Evolutionary conservation across 2,888 invertebrate genomes (phyloP), one percentile per base, ranked within the genome.

Genomic region (Elysia crispata): DNA sequence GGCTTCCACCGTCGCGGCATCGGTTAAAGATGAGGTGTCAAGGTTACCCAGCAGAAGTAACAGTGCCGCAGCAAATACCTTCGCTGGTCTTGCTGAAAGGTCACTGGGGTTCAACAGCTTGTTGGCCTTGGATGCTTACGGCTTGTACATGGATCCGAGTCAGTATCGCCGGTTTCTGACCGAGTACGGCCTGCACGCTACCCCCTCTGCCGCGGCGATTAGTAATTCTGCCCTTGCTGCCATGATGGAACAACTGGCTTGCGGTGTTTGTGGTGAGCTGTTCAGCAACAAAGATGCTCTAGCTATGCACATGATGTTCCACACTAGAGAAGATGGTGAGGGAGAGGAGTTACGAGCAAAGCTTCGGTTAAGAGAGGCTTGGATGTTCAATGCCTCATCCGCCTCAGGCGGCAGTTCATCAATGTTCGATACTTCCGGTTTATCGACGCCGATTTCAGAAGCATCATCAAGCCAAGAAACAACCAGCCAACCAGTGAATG

Each of bases 231-330:
- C 80, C 0, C 20, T 80, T 15, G 49, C 66, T 23, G 67, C 76
- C 28, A 80, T 76, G 76, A 76, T 70, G 54, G 76, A 80, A 62
- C 80, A 80, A 60, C 28, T 80, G 20, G 76, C 76, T 33, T 89
- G 89, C 62, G 78, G 83, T 50, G 83, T 87, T 33, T 91, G 91
- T 83, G 85, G 86, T 11, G 83, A 86, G 50, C 67, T 82, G 5
- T 91, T 91, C 81, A 72, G 83, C 20, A 89, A 87, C 76, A 87
- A 90, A 69, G 91, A 91, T 81, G 83, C 90, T 0, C 82, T 91
- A 64, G 91, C 91, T 6, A 90, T 91, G 90, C 91, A 91, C 80
- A 87, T 91, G 83, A 89, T 91, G 90, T 88, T 84, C 75, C 85
- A 85, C 77, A 82, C 84, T 33, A 77, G 82, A 1, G 79, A 72